Conservation (phyloP, 1,140 invertebrate species). For the Dolichoris vasculosae region DNA sequence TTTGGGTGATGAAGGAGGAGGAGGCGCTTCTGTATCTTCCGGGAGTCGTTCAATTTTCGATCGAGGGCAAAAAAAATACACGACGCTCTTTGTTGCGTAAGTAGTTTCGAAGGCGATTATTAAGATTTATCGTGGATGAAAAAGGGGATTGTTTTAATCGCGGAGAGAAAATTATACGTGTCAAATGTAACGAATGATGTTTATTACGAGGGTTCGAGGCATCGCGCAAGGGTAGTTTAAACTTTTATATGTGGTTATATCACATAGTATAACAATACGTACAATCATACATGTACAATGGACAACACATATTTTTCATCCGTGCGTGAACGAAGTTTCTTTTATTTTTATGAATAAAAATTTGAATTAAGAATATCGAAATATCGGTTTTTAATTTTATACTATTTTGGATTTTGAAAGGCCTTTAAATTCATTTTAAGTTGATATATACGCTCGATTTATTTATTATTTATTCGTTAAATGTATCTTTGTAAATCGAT, state of each 20-base stretch:
- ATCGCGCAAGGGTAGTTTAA: not conserved
- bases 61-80: not conserved
- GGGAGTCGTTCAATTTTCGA: constrained; percentile 30
- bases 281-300: not conserved
- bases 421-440: no score
- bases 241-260: no score
- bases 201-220: not conserved
- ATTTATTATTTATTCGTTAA: no score
- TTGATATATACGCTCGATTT: no score
- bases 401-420: no score
- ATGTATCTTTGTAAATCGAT: no score
- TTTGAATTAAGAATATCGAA: not conserved
- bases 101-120: constrained; percentile 1
- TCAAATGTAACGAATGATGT: not conserved
- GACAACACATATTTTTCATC: not conserved
- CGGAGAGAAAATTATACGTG: not conserved
- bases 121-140: constrained; percentile 7
- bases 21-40: not conserved
- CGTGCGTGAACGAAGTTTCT: not conserved
- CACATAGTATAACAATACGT: no score
- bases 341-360: not conserved
- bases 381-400: not conserved
- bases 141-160: constrained; percentile 19
- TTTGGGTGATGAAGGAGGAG: no score
- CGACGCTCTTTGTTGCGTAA: not conserved